These are phyloP conservation scores for Diplogasteroides magnus DNA, from an alignment of 1,140 invertebrate species.

Conservation along the genomic window DNA sequence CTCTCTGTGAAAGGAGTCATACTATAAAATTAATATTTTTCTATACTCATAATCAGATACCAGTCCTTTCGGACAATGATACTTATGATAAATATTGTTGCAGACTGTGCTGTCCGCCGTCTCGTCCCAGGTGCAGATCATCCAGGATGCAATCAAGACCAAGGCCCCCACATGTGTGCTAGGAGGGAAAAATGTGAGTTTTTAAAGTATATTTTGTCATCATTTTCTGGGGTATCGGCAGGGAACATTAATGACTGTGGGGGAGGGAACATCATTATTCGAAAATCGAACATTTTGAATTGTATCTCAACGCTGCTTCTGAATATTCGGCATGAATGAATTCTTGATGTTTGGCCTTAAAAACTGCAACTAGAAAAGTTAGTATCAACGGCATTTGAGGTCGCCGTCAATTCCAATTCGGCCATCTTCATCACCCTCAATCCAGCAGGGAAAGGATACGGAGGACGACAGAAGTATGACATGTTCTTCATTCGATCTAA, in stretches of 20 bases:
- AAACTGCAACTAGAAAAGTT: conserved; percentile 28
- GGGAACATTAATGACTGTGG: too few species aligned
- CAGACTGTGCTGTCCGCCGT: conserved; percentile 75
- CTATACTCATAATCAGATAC: background rate
- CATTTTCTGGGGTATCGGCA: background rate
- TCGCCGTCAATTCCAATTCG: conserved; percentile 82
- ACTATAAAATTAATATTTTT: background rate
- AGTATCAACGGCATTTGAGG: conserved; percentile 20
- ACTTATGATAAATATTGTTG: conserved; percentile 9
- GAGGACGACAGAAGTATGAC: conserved; percentile 79
- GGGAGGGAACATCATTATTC: too few species aligned
- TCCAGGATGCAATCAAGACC: conserved; percentile 80
- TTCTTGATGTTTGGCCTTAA: too few species aligned
- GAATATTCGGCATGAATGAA: too few species aligned
- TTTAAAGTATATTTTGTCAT: background rate
- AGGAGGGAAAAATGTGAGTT: conserved; percentile 9
- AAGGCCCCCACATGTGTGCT: conserved; percentile 19
- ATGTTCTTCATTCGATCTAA: background rate
- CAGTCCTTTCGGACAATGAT: conserved; percentile 7
- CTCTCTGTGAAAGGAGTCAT: too few species aligned
- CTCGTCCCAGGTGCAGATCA: conserved; percentile 97
- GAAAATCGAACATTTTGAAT: too few species aligned
- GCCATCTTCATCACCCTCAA: conserved; percentile 99
- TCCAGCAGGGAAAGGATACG: conserved; percentile 76
- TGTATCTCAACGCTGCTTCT: too few species aligned